Evolutionary conservation across 92 coral and sea anemone genomes (phyloP).

Genomic region (Porites rus): DNA sequence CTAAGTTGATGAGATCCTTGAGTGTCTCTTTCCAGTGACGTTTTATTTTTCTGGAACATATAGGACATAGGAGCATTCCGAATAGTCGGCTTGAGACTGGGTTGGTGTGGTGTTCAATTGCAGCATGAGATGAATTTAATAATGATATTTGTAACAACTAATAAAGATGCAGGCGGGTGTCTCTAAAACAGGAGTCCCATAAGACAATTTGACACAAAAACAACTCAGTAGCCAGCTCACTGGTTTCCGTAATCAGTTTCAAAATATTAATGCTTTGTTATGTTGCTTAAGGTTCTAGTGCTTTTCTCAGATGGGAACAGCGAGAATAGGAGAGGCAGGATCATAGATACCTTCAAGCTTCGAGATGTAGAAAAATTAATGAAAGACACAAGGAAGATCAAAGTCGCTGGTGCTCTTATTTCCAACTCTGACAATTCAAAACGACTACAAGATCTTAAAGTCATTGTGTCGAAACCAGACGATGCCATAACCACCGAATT

Average conservation of each 20-base stretch:
- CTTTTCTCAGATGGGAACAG: constrained; percentile 36
- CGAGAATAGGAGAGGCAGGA: background rate
- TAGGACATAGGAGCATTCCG: too few species aligned
- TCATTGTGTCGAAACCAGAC: constrained; percentile 33
- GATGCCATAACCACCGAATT: constrained; percentile 12
- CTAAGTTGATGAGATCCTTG: too few species aligned
- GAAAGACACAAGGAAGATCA: constrained; percentile 11
- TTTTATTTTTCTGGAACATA: too few species aligned
- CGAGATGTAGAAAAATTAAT: constrained; percentile 1
- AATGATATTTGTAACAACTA: too few species aligned
- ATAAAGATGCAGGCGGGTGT: too few species aligned
- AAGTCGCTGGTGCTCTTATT: constrained; percentile 31
- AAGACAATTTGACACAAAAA: background rate
- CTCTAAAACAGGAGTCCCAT: too few species aligned
- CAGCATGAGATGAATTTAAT: too few species aligned
- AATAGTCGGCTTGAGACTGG: too few species aligned
- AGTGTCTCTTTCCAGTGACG: too few species aligned
- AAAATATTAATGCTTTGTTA: too few species aligned
- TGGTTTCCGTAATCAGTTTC: background rate
- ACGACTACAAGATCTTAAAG: constrained; percentile 23
- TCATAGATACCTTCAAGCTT: constrained; percentile 20
- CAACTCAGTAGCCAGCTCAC: too few species aligned
- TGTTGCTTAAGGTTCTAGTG: constrained; percentile 13
- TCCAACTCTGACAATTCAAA: constrained; percentile 23
- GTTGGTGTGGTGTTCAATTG: too few species aligned